These are phyloP conservation scores for Vanessa atalanta DNA, from an alignment of 1,140 invertebrate species.

Conservation along the genomic window DNA sequence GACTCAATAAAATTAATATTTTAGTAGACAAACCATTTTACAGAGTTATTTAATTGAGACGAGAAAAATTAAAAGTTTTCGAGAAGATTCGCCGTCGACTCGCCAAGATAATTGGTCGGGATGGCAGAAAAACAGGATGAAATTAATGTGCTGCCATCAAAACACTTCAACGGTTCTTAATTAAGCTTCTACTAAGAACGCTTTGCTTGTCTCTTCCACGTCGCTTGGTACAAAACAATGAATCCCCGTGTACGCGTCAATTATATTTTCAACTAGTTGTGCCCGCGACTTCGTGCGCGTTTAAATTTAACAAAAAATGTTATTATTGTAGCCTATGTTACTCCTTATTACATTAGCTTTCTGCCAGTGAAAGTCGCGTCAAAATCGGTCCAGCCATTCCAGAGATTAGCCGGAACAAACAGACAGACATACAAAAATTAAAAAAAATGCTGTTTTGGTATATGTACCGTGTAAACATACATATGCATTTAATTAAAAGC, in stretches of 20 bases:
- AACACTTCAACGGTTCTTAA: conserved; percentile 67
- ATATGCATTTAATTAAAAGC: too few species aligned
- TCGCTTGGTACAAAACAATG: conserved; percentile 1
- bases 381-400: too few species aligned
- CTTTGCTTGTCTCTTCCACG: conserved; percentile 53
- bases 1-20: background rate
- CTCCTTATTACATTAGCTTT: too few species aligned
- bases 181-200: conserved; percentile 50
- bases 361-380: too few species aligned
- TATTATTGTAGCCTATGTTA: too few species aligned
- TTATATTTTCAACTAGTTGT: background rate
- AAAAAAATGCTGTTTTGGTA: too few species aligned
- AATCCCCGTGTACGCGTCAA: background rate
- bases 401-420: too few species aligned
- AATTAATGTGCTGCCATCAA: conserved; percentile 72
- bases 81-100: conserved; percentile 46
- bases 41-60: conserved; percentile 51
- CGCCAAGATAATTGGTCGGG: conserved; percentile 58
- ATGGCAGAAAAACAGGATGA: conserved; percentile 68
- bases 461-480: too few species aligned
- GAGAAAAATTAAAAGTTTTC: conserved; percentile 54
- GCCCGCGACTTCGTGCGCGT: too few species aligned
- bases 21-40: conserved; percentile 6
- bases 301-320: too few species aligned
- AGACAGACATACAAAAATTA: too few species aligned